A percentile compares a stretch with the other conserved stretches of the same genome.
Conservation (phyloP, 2,113 vertebrate species). For the Catharus fuscescens region DNA sequence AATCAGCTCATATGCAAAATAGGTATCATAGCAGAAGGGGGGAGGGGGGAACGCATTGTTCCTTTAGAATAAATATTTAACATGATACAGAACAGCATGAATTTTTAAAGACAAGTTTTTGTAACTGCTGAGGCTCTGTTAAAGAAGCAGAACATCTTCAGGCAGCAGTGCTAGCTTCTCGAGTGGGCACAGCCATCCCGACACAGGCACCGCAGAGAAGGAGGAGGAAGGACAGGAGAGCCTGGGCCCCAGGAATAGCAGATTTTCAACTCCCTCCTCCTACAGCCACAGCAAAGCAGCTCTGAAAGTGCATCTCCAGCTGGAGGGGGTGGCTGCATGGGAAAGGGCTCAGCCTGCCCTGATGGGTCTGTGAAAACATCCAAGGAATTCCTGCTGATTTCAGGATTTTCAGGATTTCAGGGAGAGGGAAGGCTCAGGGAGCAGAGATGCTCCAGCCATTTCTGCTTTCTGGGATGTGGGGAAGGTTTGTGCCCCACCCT, state of each 20-base stretch:
- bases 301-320: background rate
- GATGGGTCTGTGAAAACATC: background rate
- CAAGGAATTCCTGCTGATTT: background rate
- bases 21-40: slow-evolving; percentile 52
- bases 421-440: background rate
- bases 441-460: background rate
- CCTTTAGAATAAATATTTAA: slow-evolving; percentile 72
- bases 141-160: slow-evolving; percentile 2
- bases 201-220: background rate
- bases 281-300: background rate
- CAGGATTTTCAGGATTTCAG: background rate
- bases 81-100: slow-evolving; percentile 60
- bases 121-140: slow-evolving; percentile 44
- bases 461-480: background rate
- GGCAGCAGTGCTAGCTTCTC: background rate
- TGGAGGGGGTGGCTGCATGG: background rate
- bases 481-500: background rate
- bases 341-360: background rate
- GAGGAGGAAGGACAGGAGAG: background rate
- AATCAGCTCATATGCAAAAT: slow-evolving; percentile 66
- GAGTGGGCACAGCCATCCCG: background rate
- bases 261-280: background rate
- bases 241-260: background rate
- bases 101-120: slow-evolving; percentile 62
- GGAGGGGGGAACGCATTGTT: slow-evolving; percentile 20